Evolutionary conservation across 2,113 vertebrate species (phyloP).

Genomic region (Ammodytes marinus): DNA sequence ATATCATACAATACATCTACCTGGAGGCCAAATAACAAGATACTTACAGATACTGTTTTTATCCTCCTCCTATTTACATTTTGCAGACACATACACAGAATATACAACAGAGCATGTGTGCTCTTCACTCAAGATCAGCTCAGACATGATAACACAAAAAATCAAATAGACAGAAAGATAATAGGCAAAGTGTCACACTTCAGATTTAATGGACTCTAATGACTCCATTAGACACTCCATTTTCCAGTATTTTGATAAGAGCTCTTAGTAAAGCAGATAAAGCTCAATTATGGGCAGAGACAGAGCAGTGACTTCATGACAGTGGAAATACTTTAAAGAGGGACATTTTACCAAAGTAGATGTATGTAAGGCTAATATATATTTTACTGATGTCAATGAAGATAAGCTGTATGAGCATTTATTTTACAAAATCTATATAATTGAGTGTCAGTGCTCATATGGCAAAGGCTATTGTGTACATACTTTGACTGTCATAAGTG

Average conservation of each 20-base stretch:
- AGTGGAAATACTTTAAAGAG: slow-evolving; percentile 58
- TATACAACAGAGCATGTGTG: not conserved
- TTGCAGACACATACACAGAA: not conserved
- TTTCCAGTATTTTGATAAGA: slow-evolving; percentile 70
- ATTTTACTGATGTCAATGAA: slow-evolving; percentile 30
- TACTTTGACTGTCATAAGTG: slow-evolving; percentile 15
- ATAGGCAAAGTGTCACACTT: slow-evolving; percentile 60
- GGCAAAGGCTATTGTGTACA: not conserved
- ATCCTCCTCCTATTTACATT: not conserved
- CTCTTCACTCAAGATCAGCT: slow-evolving; percentile 31
- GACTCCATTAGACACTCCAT: slow-evolving; percentile 73
- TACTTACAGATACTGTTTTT: not conserved
- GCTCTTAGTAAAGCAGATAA: slow-evolving; percentile 55
- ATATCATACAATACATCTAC: not conserved
- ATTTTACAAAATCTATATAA: slow-evolving; percentile 15
- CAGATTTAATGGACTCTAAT: slow-evolving; percentile 75
- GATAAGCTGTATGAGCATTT: not conserved
- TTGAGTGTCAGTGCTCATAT: not conserved
- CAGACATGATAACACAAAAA: slow-evolving; percentile 18
- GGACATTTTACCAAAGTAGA: slow-evolving; percentile 57
- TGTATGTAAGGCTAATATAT: slow-evolving; percentile 45
- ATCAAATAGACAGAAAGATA: slow-evolving; percentile 30
- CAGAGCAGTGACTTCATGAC: slow-evolving; percentile 56
- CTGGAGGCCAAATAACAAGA: slow-evolving; percentile 15
- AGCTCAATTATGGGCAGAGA: slow-evolving; percentile 61